Conservation (phyloP, 1,140 invertebrate genomes). For the Anastatus disparis region DNA sequence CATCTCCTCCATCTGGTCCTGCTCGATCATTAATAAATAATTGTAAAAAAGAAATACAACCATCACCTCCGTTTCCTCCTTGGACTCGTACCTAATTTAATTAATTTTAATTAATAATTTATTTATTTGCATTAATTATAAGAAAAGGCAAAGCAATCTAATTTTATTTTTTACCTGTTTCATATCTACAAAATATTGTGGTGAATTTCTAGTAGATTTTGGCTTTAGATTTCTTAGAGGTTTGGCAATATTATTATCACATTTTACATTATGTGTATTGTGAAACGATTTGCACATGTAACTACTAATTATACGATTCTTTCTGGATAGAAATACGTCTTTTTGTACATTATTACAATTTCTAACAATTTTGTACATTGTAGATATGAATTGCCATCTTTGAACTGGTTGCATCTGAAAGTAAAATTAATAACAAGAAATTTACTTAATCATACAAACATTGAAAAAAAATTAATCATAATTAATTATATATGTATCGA, state of each 20-base stretch:
- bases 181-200: constrained; percentile 76
- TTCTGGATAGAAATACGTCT: constrained; percentile 16
- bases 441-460: too few species aligned
- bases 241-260: constrained; percentile 36
- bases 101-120: constrained; percentile 19
- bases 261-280: constrained; percentile 1
- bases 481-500: constrained; percentile 4
- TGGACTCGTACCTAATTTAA: constrained; percentile 67
- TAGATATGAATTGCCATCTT: background rate
- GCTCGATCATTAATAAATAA: constrained; percentile 84
- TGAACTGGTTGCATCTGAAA: constrained; percentile 53
- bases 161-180: constrained; percentile 61
- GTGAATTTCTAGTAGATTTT: constrained; percentile 61
- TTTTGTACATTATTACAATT: background rate
- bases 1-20: constrained; percentile 96
- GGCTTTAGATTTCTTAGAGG: constrained; percentile 68
- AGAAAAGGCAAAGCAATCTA: background rate
- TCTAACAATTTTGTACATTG: constrained; percentile 1
- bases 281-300: constrained; percentile 34
- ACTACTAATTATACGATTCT: constrained; percentile 10
- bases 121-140: background rate
- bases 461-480: constrained; percentile 17
- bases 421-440: constrained; percentile 14
- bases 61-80: constrained; percentile 93
- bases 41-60: constrained; percentile 85